phyloP scores from a whole-genome alignment of 2,797 vertebrate genomes.

The Poecilia velifera region DNA sequence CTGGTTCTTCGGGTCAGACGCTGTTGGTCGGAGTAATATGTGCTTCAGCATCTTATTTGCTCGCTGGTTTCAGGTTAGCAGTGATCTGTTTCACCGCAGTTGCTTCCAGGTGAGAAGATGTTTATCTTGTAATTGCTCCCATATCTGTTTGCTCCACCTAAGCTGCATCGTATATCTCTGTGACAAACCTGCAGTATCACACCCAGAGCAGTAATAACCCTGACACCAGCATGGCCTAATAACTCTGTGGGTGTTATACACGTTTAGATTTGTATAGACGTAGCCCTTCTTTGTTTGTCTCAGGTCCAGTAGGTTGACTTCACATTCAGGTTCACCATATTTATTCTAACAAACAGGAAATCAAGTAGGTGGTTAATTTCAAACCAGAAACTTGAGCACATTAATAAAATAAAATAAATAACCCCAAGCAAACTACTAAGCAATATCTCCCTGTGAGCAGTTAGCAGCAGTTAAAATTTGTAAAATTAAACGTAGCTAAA shows the following conservation, averaged over 20 bases:
- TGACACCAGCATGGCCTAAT: not conserved
- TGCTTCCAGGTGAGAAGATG: slow-evolving; percentile 46
- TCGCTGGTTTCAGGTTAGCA: slow-evolving; percentile 32
- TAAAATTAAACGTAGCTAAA: too few species aligned
- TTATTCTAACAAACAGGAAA: too few species aligned
- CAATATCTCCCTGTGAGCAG: too few species aligned
- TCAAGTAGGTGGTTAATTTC: too few species aligned
- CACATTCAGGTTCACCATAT: too few species aligned
- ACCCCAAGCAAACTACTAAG: too few species aligned
- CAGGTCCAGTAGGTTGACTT: too few species aligned
- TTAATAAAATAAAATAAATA: too few species aligned
- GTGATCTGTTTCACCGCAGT: slow-evolving; percentile 33
- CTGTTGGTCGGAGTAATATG: slow-evolving; percentile 26
- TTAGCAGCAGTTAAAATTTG: too few species aligned
- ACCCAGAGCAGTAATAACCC: not conserved
- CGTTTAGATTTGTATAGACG: not conserved
- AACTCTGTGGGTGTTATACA: not conserved
- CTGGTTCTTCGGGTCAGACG: slow-evolving; percentile 15
- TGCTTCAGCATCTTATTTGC: slow-evolving; percentile 24
- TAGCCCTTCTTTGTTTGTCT: not conserved
- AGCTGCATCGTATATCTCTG: slow-evolving; percentile 18
- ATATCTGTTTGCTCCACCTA: slow-evolving; percentile 46
- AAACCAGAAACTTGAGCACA: too few species aligned
- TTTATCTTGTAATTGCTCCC: slow-evolving; percentile 56
- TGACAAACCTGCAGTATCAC: not conserved